Evolutionary conservation across 53 echinoderm and acorn worm species (phyloP), one percentile per base, ranked within the genome.

Genomic region (Luidia sarsii): DNA sequence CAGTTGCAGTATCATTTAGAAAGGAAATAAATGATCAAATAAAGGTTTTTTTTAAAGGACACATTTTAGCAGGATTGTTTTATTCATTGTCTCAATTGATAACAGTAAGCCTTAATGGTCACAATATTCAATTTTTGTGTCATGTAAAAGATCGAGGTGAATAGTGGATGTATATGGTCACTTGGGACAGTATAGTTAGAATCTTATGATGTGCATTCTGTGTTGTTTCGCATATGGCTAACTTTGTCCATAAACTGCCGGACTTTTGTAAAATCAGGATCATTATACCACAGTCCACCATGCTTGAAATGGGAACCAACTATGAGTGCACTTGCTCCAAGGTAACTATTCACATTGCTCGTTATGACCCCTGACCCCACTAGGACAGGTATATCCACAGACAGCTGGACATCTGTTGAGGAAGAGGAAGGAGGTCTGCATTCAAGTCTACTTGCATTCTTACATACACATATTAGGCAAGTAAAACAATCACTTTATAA

Each of bases 231-330:
- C 31, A 77, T 59, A 27, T 16, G 28, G 45, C 57, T 79, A 15
- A 90, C 92, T 38, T 85, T 86, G 4, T 66, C 55, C 93, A 96
- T 90, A 48, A 96, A 91, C 8, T 43, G 23, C 30, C 70, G 67
- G 36, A 96, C 97, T 27, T 83, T 71, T 0, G 57, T 33, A 34
- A 90, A 84, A 65, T 93, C 93, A 19, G 90, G 84, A 51, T 81
- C 74, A 39, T 81, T 66, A 25, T 67, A 28, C 93, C 93, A 93
- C 41, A 64, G 66, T 33, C 87, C 90, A 10, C 68, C 68, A 30
- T 80, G 72, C 79, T 99, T 99, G 62, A 99, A 99, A 48, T 94
- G 87, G 2, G 99, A 99, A 7, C 99, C 99, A 43, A 99, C 91
- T 48, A 99, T 99, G 82, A 91, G 84, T 55, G 87, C 99, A 30